Evolutionary conservation across 2,888 invertebrate genomes (phyloP), one percentile per base, ranked within the genome.

Genomic region (Agonopterix alstromeriana): DNA sequence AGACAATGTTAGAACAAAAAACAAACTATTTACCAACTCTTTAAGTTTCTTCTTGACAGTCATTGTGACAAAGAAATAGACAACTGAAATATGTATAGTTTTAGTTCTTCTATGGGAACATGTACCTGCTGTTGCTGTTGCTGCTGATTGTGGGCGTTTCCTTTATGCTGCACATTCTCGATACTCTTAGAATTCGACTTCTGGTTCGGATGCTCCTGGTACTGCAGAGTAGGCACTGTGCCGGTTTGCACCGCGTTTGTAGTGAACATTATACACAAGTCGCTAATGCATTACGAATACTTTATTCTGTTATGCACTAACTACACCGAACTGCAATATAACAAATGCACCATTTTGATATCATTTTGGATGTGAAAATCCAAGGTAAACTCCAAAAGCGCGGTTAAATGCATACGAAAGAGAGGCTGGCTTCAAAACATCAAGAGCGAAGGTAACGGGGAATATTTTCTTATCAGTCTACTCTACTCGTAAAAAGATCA

Each of bases 151-250:
- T 84, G 84, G 65, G 91, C 91, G 54, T 89, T 82, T 54, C 84
- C 89, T 75, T 92, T 91, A 58, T 91, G 91, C 72, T 91, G 91
- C 46, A 89, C 90, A 70, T 91, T 91, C 67, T 91, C 91, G 48
- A 91, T 87, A 51, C 86, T 91, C 63, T 91, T 91, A 47, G 91
- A 91, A 70, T 11, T 90, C 5, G 90, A 84, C 61, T 91, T 91
- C 57, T 90, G 91, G 53, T 84, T 79, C 50, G 90, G 88, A 67
- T 93, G 92, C 55, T 93, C 92, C 72, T 93, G 93, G 72, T 93
- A 93, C 71, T 93, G 93, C 55, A 93, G 90, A 47, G 89, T 89
- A 60, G 91, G 90, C 63, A 91, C 91, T 50, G 90, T 83, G 58
- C 90, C 90, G 76, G 90, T 84, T 73, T 90, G 90, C 56, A 92